A percentile compares a stretch with the other conserved stretches of the same genome.
These are phyloP conservation scores for Netelia inedita DNA, from an alignment of 2,888 invertebrate genomes.

Conservation along the genomic window DNA sequence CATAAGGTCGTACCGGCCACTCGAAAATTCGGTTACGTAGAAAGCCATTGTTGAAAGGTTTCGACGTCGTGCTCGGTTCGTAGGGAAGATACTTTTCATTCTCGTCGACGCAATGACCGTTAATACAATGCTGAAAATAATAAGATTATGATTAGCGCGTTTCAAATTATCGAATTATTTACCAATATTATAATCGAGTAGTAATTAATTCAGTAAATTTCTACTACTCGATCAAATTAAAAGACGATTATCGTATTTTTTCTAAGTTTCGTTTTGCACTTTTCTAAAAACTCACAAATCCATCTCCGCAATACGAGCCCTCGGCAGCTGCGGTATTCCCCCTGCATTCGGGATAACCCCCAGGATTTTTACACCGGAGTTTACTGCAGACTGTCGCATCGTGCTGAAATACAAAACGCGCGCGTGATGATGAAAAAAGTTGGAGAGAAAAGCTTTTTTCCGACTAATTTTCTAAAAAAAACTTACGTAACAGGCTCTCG, in stretches of 20 bases:
- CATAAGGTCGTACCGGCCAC: neutral
- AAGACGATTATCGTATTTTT: neutral
- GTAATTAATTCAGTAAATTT: neutral
- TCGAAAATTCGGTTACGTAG: neutral
- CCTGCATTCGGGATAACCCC: slow-evolving; percentile 93
- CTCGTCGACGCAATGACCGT: slow-evolving; percentile 94
- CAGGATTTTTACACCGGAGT: slow-evolving; percentile 95
- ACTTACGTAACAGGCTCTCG: slow-evolving; percentile 91
- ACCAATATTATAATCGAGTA: neutral
- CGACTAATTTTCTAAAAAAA: neutral
- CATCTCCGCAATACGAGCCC: slow-evolving; percentile 95
- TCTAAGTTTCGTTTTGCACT: neutral
- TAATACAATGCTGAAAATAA: slow-evolving; percentile 92
- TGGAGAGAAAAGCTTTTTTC: slow-evolving; percentile 2
- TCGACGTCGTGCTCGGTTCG: slow-evolving; percentile 22
- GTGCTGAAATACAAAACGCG: slow-evolving; percentile 87
- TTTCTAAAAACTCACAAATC: slow-evolving; percentile 88
- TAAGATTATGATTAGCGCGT: neutral
- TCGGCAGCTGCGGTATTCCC: slow-evolving; percentile 96
- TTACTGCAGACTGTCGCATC: slow-evolving; percentile 96
- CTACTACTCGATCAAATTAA: slow-evolving; percentile 4
- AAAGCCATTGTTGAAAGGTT: slow-evolving; percentile 18
- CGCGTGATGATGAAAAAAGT: neutral
- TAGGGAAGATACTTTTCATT: slow-evolving; percentile 59
- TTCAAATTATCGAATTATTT: neutral